A percentile compares a stretch with the other conserved stretches of the same genome.
These are phyloP conservation scores for Electrona antarctica DNA, from an alignment of 2,113 vertebrate genomes.

Conservation along the genomic window DNA sequence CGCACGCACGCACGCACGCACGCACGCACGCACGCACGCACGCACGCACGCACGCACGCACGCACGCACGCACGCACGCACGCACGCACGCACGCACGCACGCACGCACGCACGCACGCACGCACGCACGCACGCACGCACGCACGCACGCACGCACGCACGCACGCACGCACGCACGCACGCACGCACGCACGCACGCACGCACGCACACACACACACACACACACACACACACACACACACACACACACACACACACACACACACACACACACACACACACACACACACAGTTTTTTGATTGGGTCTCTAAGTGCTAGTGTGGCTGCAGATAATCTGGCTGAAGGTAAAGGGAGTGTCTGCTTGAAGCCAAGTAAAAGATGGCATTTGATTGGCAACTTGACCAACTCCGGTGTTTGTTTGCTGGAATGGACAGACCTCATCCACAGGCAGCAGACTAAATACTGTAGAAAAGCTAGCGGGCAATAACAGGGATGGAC, in stretches of 20 bases:
- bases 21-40: not conserved
- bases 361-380: too few species aligned
- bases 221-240: not conserved
- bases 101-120: too few species aligned
- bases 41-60: not conserved
- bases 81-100: too few species aligned
- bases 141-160: too few species aligned
- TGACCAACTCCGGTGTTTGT: constrained; percentile 63
- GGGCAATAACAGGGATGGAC: too few species aligned
- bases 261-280: not conserved
- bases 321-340: too few species aligned
- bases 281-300: not conserved
- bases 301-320: too few species aligned
- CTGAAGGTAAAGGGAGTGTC: too few species aligned
- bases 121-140: too few species aligned
- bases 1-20: not conserved
- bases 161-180: not conserved
- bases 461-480: constrained; percentile 22
- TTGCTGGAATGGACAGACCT: constrained; percentile 44
- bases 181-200: not conserved
- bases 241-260: not conserved
- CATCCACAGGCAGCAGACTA: constrained; percentile 36
- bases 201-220: constrained; percentile 14
- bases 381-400: constrained; percentile 57
- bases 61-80: too few species aligned